Evolutionary conservation across 1,140 invertebrate species (phyloP).

Genomic region (Ceratosolen fusciceps): DNA sequence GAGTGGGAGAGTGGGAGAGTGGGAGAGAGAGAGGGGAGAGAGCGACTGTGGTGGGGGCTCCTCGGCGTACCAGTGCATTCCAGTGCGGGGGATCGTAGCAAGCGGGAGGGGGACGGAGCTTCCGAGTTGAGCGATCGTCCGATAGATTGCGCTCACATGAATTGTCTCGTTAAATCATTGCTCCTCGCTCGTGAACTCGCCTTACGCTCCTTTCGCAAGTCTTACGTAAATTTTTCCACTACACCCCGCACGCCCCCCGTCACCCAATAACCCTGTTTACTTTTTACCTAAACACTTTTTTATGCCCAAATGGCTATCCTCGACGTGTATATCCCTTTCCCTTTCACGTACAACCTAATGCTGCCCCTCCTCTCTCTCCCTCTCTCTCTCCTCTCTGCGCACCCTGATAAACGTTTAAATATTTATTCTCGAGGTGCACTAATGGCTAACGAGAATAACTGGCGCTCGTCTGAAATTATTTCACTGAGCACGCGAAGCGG

Average conservation of each 20-base stretch:
- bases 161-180: constrained; percentile 46
- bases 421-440: too few relatives aligned
- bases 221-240: constrained; percentile 11
- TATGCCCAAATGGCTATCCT: background rate
- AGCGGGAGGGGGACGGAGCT: constrained; percentile 44
- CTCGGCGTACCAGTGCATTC: too few relatives aligned
- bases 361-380: too few relatives aligned
- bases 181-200: constrained; percentile 9
- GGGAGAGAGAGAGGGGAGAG: constrained; percentile 42
- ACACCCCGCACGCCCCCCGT: background rate
- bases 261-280: background rate
- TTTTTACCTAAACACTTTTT: constrained; percentile 16
- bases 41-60: too few relatives aligned
- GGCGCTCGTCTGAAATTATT: too few relatives aligned
- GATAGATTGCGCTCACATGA: constrained; percentile 49
- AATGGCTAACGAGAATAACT: too few relatives aligned
- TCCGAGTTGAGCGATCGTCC: constrained; percentile 45
- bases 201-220: background rate
- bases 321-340: background rate
- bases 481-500: too few relatives aligned
- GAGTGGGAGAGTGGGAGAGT: constrained; percentile 10
- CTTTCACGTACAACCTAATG: too few relatives aligned
- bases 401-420: too few relatives aligned
- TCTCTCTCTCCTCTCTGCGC: too few relatives aligned
- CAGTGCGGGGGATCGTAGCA: background rate